A percentile compares a stretch with the other conserved stretches of the same genome.
These are phyloP conservation scores for Callyntrura sp. DNA, from an alignment of 2,888 invertebrate species.

Conservation along the genomic window DNA sequence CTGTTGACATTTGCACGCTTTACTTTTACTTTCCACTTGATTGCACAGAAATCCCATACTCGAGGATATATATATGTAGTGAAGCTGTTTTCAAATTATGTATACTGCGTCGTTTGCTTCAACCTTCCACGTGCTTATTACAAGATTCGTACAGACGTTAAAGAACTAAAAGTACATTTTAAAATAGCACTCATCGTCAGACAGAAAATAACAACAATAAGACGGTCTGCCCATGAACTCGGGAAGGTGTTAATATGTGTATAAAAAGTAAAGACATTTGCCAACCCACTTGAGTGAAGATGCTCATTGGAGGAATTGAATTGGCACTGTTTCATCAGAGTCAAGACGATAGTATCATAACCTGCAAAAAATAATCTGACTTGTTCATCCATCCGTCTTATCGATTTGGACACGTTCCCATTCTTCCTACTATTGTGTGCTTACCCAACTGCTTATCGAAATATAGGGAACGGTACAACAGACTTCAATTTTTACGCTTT, in stretches of 20 bases:
- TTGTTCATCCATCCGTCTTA: conserved; percentile 7
- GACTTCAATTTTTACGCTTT: no score
- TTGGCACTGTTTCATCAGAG: conserved; percentile 57
- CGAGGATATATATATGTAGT: not conserved
- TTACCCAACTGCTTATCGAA: not conserved
- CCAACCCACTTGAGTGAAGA: conserved; percentile 7
- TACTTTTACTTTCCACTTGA: not conserved
- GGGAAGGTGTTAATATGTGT: not conserved
- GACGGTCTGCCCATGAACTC: not conserved
- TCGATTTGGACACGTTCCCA: conserved; percentile 30
- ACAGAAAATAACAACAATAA: not conserved
- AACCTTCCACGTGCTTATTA: no score
- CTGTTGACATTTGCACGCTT: not conserved
- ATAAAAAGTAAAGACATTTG: not conserved
- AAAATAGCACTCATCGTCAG: not conserved
- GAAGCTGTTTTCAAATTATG: not conserved
- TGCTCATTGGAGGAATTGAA: conserved; percentile 41
- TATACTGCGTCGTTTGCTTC: no score
- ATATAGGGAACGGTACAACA: no score
- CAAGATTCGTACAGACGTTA: not conserved
- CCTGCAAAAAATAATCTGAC: conserved; percentile 31
- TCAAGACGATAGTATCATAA: conserved; percentile 15
- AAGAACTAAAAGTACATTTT: not conserved
- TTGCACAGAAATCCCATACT: not conserved
- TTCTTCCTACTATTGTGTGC: conserved; percentile 21